Conservation (phyloP, 1,140 invertebrate species). For the Neoseiulus cucumeris region DNA sequence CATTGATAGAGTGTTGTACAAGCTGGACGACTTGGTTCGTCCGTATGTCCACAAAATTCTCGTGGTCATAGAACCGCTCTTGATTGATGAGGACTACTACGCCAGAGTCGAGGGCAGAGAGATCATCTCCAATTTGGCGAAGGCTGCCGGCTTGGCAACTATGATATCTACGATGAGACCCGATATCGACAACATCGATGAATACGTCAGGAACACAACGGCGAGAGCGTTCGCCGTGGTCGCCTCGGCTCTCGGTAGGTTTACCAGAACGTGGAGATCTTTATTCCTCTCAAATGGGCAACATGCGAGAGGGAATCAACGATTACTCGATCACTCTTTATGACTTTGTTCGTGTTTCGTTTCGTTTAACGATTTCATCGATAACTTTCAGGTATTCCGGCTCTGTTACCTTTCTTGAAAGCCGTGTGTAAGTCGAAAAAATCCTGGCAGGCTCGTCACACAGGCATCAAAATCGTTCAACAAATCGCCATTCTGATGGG, state of each 20-base stretch:
- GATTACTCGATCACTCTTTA: no score
- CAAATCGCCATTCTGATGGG: slow-evolving; percentile 99
- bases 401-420: slow-evolving; percentile 90
- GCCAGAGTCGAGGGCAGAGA: slow-evolving; percentile 96
- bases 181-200: slow-evolving; percentile 99
- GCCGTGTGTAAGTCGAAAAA: slow-evolving; percentile 98
- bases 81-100: slow-evolving; percentile 99
- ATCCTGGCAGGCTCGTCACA: slow-evolving; percentile 98
- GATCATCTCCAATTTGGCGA: slow-evolving; percentile 97
- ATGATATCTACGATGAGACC: slow-evolving; percentile 99
- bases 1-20: slow-evolving; percentile 94
- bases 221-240: slow-evolving; percentile 97
- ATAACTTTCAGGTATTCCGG: slow-evolving; percentile 79
- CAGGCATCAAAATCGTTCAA: slow-evolving; percentile 98
- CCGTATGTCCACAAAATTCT: slow-evolving; percentile 84
- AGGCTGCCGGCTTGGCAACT: slow-evolving; percentile 96
- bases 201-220: slow-evolving; percentile 97
- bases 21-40: slow-evolving; percentile 90
- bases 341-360: no score
- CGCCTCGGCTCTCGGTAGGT: slow-evolving; percentile 58
- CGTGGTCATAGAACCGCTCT: slow-evolving; percentile 80
- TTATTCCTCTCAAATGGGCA: no score
- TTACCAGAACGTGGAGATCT: no score
- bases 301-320: no score
- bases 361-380: no score